Percentiles rank a stretch among this genome's conserved stretches.
Conservation (phyloP, 1,140 invertebrate species). For the Drosophila burlai region DNA sequence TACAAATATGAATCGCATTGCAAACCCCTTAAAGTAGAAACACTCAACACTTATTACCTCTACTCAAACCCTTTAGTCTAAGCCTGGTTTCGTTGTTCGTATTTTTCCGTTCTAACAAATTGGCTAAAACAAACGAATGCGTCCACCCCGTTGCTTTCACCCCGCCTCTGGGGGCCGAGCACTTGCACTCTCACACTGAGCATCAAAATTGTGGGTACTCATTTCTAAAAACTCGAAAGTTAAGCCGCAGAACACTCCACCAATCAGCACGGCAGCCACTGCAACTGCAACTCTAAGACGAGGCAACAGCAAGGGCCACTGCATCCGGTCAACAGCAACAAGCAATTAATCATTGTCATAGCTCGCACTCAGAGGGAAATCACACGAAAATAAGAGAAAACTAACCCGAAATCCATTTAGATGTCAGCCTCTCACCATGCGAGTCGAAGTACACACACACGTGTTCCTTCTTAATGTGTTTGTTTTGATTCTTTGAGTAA, state of each 20-base stretch:
- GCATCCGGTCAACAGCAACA: slow-evolving; percentile 38
- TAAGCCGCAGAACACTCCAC: slow-evolving; percentile 37
- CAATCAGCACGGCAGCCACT: slow-evolving; percentile 44
- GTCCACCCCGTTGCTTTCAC: slow-evolving; percentile 18
- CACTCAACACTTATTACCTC: background rate
- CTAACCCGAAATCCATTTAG: background rate
- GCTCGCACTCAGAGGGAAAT: slow-evolving; percentile 58
- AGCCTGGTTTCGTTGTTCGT: slow-evolving; percentile 27
- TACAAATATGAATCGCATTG: background rate
- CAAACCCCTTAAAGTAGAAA: background rate
- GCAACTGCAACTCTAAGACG: slow-evolving; percentile 39
- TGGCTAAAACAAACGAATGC: slow-evolving; percentile 42
- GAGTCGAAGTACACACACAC: slow-evolving; percentile 22
- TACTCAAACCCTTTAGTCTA: slow-evolving; percentile 7
- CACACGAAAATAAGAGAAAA: slow-evolving; percentile 13
- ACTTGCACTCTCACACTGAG: slow-evolving; percentile 41
- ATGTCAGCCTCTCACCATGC: slow-evolving; percentile 13
- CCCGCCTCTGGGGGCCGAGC: slow-evolving; percentile 19
- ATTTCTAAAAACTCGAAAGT: background rate
- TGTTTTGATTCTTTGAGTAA: slow-evolving; percentile 41
- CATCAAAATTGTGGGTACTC: slow-evolving; percentile 47
- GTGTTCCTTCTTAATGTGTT: slow-evolving; percentile 41
- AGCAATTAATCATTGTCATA: slow-evolving; percentile 45
- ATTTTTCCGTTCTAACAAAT: slow-evolving; percentile 22
- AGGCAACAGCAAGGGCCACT: slow-evolving; percentile 45